Base-by-base conservation (phyloP, 2,888 invertebrate species). In the Trachelus troglodyta region DNA sequence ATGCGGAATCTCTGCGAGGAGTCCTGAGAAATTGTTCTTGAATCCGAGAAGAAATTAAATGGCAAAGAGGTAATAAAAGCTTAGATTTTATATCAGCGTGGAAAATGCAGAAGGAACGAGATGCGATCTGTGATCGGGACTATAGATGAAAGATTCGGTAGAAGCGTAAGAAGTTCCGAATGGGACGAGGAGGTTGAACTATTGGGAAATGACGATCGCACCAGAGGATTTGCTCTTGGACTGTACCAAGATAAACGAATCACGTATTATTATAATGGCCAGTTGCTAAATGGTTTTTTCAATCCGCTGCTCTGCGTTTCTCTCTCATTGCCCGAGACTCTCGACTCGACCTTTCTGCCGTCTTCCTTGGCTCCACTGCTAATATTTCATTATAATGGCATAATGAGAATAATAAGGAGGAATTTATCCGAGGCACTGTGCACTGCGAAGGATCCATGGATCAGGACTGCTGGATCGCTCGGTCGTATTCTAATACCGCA, bases 211-310 rank as follows among this genome's bases (percentile, higher is more conserved):
- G 74, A 69, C 76, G 76, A 76, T 77, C 74, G 75, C 34, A 75
- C 30, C 34, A 71, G 71, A 81, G 81, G 81, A 81, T 78, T 81
- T 82, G 79, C 82, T 78, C 80, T 79, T 78, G 82, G 88, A 88
- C 88, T 89, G 90, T 89, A 89, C 89, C 88, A 82, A 87, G 89
- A 90, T 90, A 90, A 91, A 90, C 90, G 91, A 91, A 91, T 91
- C 91, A 90, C 91, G 91, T 90, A 91, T 91, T 91, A 91, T 91
- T 90, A 90, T 91, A 91, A 91, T 91, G 89, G 90, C 90, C 90
- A 90, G 90, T 90, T 91, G 90, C 91, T 91, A 91, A 91, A 91
- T 91, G 91, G 87, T 90, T 91, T 91, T 91, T 91, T 87, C 89
- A 90, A 90, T 90, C 86, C 89, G 86, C 15, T 40, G 40, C 40